Conservation (phyloP, 1,140 invertebrate species). For the Temnothorax curvispinosus region DNA sequence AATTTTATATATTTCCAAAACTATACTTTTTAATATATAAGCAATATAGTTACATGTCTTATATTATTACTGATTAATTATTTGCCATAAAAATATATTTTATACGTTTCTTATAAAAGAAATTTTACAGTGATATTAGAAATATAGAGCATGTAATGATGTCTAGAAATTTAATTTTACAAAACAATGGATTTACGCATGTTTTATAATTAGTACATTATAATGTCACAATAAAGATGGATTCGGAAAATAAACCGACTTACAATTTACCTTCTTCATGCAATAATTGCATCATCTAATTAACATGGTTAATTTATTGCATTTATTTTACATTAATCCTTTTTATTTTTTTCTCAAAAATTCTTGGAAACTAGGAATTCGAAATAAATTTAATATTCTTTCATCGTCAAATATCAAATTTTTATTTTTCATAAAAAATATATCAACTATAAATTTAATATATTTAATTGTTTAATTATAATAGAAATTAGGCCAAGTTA, state of each 20-base stretch:
- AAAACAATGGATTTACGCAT: conserved; percentile 48
- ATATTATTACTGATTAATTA: conserved; percentile 47
- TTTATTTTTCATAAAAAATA: neutral
- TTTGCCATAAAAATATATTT: conserved; percentile 70
- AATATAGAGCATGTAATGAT: conserved; percentile 49
- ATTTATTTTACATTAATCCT: neutral
- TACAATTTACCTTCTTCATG: neutral
- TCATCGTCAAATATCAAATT: neutral
- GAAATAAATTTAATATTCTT: neutral
- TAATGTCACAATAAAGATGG: conserved; percentile 8
- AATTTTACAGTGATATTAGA: conserved; percentile 53
- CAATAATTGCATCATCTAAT: conserved; percentile 2
- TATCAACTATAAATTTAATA: conserved; percentile 18
- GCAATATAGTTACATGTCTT: neutral
- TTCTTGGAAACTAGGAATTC: neutral
- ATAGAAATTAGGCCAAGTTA: conserved; percentile 36
- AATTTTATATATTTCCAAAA: neutral
- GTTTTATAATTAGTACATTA: conserved; percentile 32
- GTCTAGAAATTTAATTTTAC: conserved; percentile 39
- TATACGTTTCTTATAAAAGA: conserved; percentile 58
- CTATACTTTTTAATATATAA: conserved; percentile 36
- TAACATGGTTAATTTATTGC: conserved; percentile 8
- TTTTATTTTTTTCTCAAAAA: conserved; percentile 12
- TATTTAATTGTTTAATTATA: conserved; percentile 15
- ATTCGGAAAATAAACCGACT: conserved; percentile 17